Percentiles rank a stretch among this genome's conserved stretches.
Evolutionary conservation across 2,797 vertebrate species (phyloP).

Genomic region (Brachymystax lenok): DNA sequence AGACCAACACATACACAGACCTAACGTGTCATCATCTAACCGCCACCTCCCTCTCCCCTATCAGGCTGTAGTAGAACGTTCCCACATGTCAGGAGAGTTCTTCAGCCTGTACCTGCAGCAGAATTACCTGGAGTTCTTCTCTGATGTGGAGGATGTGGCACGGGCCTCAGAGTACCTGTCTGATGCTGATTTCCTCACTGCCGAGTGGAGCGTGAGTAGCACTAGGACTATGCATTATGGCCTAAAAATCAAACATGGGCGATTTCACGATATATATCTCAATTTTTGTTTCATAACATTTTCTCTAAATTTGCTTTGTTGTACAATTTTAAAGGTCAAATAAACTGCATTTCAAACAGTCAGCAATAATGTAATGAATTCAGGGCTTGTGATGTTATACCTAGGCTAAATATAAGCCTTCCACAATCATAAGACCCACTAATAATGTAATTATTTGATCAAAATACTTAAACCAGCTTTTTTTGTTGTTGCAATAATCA

Average conservation of each 20-base stretch:
- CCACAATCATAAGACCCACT: too few relatives aligned
- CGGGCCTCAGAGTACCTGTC: slow-evolving; percentile 91
- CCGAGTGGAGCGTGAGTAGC: slow-evolving; percentile 88
- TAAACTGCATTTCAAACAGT: too few relatives aligned
- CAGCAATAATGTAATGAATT: too few relatives aligned
- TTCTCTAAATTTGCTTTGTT: too few relatives aligned
- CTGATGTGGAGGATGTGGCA: slow-evolving; percentile 84
- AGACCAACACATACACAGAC: not conserved
- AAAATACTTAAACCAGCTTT: too few relatives aligned
- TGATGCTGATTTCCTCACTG: slow-evolving; percentile 84
- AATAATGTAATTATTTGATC: too few relatives aligned
- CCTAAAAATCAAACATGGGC: not conserved
- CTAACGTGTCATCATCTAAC: not conserved
- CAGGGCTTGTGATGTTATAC: too few relatives aligned
- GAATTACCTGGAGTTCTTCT: slow-evolving; percentile 94
- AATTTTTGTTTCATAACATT: too few relatives aligned
- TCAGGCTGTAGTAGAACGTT: slow-evolving; percentile 88
- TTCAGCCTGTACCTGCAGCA: slow-evolving; percentile 97
- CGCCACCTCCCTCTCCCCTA: not conserved
- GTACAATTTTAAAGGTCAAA: too few relatives aligned
- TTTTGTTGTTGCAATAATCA: too few relatives aligned
- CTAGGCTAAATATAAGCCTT: too few relatives aligned
- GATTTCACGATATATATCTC: too few relatives aligned
- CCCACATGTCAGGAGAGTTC: slow-evolving; percentile 86
- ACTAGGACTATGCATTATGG: not conserved